phyloP scores from a whole-genome alignment of 2,113 vertebrate genomes.

The Notothenia coriiceps region DNA sequence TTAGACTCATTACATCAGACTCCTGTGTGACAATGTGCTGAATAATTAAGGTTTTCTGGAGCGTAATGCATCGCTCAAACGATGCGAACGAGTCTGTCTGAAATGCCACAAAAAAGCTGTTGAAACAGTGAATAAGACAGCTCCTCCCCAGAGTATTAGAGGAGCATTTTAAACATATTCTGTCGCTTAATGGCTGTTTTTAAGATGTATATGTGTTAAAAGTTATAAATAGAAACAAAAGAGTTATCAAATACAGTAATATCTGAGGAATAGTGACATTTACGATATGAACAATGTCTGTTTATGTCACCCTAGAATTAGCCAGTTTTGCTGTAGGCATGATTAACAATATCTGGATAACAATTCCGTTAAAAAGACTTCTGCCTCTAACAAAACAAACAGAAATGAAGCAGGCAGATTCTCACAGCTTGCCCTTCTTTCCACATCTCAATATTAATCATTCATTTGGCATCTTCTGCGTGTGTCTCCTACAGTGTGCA shows the following conservation, averaged over 20 bases:
- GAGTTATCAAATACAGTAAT: background rate
- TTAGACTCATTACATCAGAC: constrained; percentile 45
- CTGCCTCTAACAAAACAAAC: background rate
- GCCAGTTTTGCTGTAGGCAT: background rate
- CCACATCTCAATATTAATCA: constrained; percentile 53
- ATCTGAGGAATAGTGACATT: background rate
- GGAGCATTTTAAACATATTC: background rate
- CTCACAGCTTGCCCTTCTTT: constrained; percentile 32
- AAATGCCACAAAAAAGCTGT: constrained; percentile 11
- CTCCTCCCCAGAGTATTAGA: background rate
- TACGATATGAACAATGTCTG: background rate
- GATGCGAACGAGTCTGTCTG: constrained; percentile 1
- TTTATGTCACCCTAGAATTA: background rate
- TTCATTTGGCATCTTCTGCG: constrained; percentile 50
- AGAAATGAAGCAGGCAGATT: constrained; percentile 17
- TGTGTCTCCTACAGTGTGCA: constrained; percentile 47
- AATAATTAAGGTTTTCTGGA: constrained; percentile 54
- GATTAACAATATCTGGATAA: constrained; percentile 5
- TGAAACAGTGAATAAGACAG: background rate
- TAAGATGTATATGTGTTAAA: too few species aligned
- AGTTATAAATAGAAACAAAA: background rate
- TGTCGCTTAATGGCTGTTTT: background rate
- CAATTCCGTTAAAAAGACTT: background rate
- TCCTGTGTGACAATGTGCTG: constrained; percentile 32
- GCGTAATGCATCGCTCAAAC: constrained; percentile 24